A percentile compares a stretch with the other conserved stretches of the same genome.
Evolutionary conservation across 2,113 vertebrate genomes (phyloP).

Genomic region (Nycticorax nycticorax): DNA sequence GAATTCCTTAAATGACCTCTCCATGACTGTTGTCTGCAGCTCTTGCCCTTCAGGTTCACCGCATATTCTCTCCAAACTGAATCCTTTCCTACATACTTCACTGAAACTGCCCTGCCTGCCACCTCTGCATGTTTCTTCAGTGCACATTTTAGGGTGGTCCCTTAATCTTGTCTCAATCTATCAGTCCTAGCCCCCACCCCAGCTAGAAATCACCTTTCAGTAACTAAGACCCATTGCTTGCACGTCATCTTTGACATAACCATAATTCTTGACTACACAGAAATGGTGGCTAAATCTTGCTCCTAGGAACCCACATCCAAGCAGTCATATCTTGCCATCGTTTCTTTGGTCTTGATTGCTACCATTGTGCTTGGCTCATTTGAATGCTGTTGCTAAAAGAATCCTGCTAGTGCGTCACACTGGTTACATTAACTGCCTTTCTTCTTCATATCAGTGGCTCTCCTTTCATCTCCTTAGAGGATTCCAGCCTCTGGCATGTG

Average conservation of each 20-base stretch:
- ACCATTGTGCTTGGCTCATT: background rate
- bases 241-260: background rate
- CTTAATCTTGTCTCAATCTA: background rate
- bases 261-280: background rate
- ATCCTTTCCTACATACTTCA: background rate
- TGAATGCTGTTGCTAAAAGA: background rate
- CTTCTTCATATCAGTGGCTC: background rate
- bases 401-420: background rate
- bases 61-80: background rate
- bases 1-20: background rate
- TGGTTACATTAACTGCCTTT: background rate
- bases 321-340: background rate
- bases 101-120: background rate
- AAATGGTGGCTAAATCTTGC: background rate
- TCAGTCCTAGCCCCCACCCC: accelerated
- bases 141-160: background rate
- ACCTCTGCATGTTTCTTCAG: background rate
- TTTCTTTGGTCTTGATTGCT: background rate
- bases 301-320: background rate
- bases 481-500: background rate
- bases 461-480: background rate
- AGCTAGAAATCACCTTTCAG: background rate
- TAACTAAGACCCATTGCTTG: background rate
- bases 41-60: background rate
- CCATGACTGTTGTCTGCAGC: background rate